phyloP scores from a whole-genome alignment of 2,888 invertebrate genomes.

The Mythimna vitellina region DNA sequence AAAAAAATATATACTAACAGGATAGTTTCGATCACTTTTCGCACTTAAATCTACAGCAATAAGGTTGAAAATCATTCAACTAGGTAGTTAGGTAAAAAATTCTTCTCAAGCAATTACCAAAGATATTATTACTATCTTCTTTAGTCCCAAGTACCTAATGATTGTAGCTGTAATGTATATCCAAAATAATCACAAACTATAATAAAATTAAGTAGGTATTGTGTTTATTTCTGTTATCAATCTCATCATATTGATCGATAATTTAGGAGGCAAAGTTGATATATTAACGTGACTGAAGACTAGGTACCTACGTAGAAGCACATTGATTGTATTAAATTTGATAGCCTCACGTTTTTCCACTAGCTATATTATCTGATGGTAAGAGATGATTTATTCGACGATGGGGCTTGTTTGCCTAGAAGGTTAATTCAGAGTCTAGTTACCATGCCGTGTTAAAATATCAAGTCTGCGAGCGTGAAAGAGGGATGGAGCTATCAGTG shows the following conservation, averaged over 20 bases:
- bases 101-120: too few relatives aligned
- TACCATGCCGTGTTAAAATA: too few relatives aligned
- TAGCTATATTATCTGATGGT: neutral
- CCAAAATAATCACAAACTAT: conserved; percentile 8
- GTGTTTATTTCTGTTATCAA: neutral
- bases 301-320: neutral
- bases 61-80: neutral
- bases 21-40: neutral
- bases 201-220: conserved; percentile 8
- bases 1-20: too few relatives aligned
- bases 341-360: neutral
- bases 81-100: too few relatives aligned
- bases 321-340: neutral
- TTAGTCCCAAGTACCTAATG: neutral
- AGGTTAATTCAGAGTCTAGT: too few relatives aligned
- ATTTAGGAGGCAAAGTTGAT: neutral
- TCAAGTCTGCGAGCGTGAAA: too few relatives aligned
- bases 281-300: neutral
- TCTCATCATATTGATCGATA: conserved; percentile 3
- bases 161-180: conserved; percentile 21
- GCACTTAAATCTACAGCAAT: neutral
- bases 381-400: too few relatives aligned
- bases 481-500: too few relatives aligned
- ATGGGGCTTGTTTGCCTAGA: too few relatives aligned
- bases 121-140: conserved; percentile 11